Conservation (phyloP, 2,888 invertebrate species). For the Conistra vaccinii region DNA sequence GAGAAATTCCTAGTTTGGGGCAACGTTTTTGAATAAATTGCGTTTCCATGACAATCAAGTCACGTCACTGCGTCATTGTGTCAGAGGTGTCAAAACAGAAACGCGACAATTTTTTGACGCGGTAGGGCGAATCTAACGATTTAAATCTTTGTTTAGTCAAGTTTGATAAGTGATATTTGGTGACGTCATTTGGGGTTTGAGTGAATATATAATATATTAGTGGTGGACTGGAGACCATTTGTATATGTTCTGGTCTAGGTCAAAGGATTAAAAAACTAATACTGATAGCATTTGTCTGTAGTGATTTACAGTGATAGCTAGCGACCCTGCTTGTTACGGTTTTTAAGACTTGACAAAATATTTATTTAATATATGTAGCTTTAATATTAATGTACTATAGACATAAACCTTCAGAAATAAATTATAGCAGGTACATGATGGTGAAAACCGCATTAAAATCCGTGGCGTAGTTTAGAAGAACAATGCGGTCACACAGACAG, state of each 20-base stretch:
- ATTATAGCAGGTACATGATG: too few relatives aligned
- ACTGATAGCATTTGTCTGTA: background rate
- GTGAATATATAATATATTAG: background rate
- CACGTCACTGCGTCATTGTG: background rate
- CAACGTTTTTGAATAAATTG: too few relatives aligned
- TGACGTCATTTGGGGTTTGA: background rate
- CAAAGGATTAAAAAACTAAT: background rate
- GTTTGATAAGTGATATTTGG: constrained; percentile 20
- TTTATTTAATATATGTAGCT: too few relatives aligned
- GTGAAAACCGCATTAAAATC: too few relatives aligned
- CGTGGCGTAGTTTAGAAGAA: too few relatives aligned
- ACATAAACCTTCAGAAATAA: too few relatives aligned
- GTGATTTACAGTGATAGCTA: background rate
- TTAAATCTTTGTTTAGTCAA: background rate
- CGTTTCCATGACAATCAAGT: background rate
- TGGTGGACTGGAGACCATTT: background rate
- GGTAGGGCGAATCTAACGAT: background rate
- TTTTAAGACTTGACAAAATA: too few relatives aligned
- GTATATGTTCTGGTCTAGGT: background rate
- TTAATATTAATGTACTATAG: too few relatives aligned
- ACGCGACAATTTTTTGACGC: background rate
- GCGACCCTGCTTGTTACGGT: too few relatives aligned
- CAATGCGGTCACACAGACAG: too few relatives aligned
- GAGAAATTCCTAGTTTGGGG: too few relatives aligned
- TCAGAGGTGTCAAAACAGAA: background rate